These are phyloP conservation scores for Oceanites oceanicus DNA, from an alignment of 2,113 vertebrate species.

Conservation along the genomic window DNA sequence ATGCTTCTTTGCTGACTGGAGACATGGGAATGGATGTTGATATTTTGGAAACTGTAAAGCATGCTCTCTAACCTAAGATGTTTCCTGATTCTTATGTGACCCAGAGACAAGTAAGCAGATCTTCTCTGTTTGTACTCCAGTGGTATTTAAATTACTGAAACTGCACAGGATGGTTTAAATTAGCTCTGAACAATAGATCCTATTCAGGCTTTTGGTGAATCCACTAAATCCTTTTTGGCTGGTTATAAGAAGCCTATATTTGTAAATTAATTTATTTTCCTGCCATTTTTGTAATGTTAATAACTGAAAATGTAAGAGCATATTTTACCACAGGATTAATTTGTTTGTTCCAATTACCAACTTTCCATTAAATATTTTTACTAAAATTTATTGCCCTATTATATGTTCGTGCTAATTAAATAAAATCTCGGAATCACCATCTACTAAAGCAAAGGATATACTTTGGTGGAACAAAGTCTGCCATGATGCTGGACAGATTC, in stretches of 20 bases:
- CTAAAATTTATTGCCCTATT: not conserved
- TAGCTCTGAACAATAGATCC: slow-evolving; percentile 39
- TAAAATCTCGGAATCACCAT: not conserved
- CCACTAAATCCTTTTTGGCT: not conserved
- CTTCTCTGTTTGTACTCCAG: not conserved
- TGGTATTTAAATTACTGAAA: slow-evolving; percentile 13
- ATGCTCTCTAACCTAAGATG: not conserved
- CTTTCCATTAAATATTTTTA: not conserved
- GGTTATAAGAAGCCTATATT: not conserved
- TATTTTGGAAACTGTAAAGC: slow-evolving; percentile 9
- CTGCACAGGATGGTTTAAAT: slow-evolving; percentile 49
- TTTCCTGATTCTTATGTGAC: not conserved
- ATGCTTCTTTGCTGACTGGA: not conserved
- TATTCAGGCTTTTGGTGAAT: slow-evolving; percentile 41
- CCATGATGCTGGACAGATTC: not conserved
- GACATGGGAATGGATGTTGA: not conserved
- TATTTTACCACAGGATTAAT: not conserved
- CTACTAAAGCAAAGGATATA: not conserved
- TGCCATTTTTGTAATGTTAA: not conserved
- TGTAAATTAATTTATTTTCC: not conserved
- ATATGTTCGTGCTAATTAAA: not conserved
- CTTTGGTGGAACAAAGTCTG: not conserved
- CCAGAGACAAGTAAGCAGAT: not conserved
- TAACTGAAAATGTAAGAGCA: not conserved
- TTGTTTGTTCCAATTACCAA: not conserved